These are phyloP conservation scores for Thomomys bottae DNA, from an alignment of 2,113 vertebrate species.

Conservation along the genomic window DNA sequence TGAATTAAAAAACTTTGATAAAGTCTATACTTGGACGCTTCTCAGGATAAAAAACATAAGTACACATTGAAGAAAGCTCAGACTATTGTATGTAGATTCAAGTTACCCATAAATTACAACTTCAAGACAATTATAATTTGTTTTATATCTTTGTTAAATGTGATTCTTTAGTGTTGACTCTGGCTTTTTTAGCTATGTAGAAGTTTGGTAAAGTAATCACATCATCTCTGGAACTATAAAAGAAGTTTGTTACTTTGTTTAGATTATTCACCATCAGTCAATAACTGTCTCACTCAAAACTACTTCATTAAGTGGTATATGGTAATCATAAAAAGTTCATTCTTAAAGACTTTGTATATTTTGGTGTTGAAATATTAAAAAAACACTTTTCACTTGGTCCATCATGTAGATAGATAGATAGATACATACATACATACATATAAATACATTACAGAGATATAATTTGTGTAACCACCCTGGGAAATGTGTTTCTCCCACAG, in stretches of 20 bases:
- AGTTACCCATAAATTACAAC: background rate
- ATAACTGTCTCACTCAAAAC: background rate
- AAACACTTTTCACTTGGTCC: background rate
- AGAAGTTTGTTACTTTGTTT: background rate
- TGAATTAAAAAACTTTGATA: background rate
- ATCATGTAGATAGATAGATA: too few species aligned
- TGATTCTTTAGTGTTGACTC: background rate
- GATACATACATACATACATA: too few species aligned
- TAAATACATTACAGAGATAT: too few species aligned
- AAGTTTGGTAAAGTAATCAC: background rate
- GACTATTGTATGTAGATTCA: background rate
- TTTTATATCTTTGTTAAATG: background rate
- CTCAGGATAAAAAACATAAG: conserved; percentile 25
- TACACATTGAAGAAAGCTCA: background rate
- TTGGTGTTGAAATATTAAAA: background rate
- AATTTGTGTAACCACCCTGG: background rate
- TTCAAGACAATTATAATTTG: background rate
- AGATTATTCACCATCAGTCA: background rate
- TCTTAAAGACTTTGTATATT: background rate
- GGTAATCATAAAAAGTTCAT: conserved; percentile 1
- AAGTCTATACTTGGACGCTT: background rate
- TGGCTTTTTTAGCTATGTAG: conserved; percentile 21
- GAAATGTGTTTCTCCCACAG: background rate
- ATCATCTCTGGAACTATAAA: background rate
- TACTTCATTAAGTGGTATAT: background rate